phyloP scores from a whole-genome alignment of 2,113 vertebrate genomes.

The Todiramphus chloris region DNA sequence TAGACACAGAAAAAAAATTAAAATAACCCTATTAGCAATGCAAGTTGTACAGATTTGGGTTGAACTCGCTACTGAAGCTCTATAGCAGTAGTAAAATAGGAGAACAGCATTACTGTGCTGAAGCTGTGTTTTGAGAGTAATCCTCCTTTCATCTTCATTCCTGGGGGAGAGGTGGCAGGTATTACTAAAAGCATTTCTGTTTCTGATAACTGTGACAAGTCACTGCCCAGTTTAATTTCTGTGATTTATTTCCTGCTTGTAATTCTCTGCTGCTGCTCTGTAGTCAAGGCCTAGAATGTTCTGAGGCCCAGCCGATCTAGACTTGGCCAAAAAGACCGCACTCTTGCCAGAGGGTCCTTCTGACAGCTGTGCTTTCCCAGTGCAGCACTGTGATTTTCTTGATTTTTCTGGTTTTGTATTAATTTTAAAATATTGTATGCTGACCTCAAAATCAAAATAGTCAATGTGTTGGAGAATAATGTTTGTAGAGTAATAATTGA shows the following conservation, averaged over 20 bases:
- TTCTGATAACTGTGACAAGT: neutral
- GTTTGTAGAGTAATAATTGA: neutral
- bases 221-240: neutral
- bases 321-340: neutral
- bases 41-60: neutral
- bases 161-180: neutral
- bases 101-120: neutral
- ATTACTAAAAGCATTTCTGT: neutral
- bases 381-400: neutral
- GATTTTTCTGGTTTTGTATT: neutral
- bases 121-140: neutral
- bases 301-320: neutral
- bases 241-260: neutral
- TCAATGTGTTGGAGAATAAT: neutral
- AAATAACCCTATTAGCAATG: neutral
- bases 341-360: fast-evolving
- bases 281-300: neutral
- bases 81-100: neutral
- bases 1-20: neutral
- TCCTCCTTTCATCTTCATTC: neutral
- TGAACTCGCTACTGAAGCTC: neutral
- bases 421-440: neutral
- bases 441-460: neutral
- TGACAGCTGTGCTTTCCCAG: neutral
- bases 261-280: neutral